Evolutionary conservation across 2,113 vertebrate species (phyloP).

Genomic region (Rhinoptilus africanus): DNA sequence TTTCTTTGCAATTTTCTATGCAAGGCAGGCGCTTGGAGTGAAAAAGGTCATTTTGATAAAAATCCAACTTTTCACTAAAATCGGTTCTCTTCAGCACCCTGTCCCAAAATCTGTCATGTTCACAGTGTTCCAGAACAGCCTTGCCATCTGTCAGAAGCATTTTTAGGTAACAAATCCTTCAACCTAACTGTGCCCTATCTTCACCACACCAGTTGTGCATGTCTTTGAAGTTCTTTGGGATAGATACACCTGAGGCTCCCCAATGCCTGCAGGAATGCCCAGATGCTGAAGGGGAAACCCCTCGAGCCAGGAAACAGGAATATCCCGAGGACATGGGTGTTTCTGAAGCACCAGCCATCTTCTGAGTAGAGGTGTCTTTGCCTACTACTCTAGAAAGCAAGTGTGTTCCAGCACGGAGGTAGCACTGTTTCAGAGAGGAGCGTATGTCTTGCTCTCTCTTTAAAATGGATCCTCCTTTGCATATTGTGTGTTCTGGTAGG

Average conservation of each 20-base stretch:
- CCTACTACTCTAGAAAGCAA: not conserved
- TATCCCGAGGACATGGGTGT: not conserved
- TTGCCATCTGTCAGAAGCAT: slow-evolving; percentile 41
- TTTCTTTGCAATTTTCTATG: slow-evolving; percentile 16
- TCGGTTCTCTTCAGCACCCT: slow-evolving; percentile 41
- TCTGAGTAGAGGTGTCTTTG: not conserved
- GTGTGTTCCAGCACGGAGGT: not conserved
- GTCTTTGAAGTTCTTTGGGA: not conserved
- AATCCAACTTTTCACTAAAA: slow-evolving; percentile 45
- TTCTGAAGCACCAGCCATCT: not conserved
- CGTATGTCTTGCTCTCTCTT: not conserved
- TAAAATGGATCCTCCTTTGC: slow-evolving; percentile 43
- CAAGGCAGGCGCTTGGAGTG: not conserved
- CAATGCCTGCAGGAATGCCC: not conserved
- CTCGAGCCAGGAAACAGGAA: not conserved
- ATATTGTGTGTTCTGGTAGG: slow-evolving; percentile 43
- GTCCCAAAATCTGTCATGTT: slow-evolving; percentile 53
- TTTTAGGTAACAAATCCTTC: slow-evolving; percentile 55
- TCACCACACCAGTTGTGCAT: not conserved
- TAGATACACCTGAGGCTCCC: not conserved
- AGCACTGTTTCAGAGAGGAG: not conserved
- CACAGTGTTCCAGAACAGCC: slow-evolving; percentile 35
- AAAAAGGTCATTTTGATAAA: slow-evolving; percentile 51
- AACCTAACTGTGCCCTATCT: slow-evolving; percentile 31
- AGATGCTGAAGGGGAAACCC: not conserved